A percentile compares a stretch with the other conserved stretches of the same genome.
These are phyloP conservation scores for Stenurella melanura DNA, from an alignment of 2,888 invertebrate species.

Conservation along the genomic window DNA sequence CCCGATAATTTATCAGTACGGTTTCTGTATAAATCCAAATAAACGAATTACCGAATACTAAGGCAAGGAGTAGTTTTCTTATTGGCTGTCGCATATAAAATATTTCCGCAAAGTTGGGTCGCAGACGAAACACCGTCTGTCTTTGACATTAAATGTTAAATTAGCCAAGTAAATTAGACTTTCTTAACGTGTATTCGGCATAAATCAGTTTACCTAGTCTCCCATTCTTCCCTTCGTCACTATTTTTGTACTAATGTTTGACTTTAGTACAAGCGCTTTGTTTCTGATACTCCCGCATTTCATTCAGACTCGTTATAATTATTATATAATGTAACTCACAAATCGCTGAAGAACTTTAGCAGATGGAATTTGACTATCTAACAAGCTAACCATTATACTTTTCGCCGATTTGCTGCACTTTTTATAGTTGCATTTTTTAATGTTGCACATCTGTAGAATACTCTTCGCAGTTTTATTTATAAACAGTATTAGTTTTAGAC, in stretches of 20 bases:
- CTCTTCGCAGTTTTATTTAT: no score
- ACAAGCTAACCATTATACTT: no score
- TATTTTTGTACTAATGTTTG: conserved; percentile 35
- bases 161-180: conserved; percentile 70
- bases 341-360: no score
- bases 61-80: conserved; percentile 51
- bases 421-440: no score
- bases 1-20: conserved; percentile 59
- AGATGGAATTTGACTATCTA: no score
- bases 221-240: conserved; percentile 40
- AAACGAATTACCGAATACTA: conserved; percentile 59
- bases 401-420: no score
- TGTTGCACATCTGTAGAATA: no score
- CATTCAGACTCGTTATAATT: no score
- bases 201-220: conserved; percentile 61
- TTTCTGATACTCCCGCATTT: background rate
- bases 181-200: conserved; percentile 68
- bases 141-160: conserved; percentile 70
- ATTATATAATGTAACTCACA: no score
- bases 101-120: conserved; percentile 67
- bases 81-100: conserved; percentile 64
- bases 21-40: conserved; percentile 61
- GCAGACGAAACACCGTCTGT: conserved; percentile 67
- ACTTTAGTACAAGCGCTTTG: conserved; percentile 11
- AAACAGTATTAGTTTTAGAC: no score